Evolutionary conservation across 2,888 invertebrate genomes (phyloP).

Genomic region (Hirtodrosophila histrioides): DNA sequence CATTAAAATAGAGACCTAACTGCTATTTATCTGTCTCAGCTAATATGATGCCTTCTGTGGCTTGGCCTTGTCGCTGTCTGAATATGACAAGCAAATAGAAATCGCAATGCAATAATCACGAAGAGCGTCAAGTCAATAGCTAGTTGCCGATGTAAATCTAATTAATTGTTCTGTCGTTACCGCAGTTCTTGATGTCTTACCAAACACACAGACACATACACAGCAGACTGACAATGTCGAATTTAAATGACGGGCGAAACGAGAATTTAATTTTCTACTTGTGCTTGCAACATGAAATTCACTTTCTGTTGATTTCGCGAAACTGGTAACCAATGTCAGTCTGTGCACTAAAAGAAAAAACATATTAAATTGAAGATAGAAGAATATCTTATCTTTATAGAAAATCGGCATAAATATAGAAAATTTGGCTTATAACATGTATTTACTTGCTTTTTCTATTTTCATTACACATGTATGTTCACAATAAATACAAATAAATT

Average conservation of each 20-base stretch:
- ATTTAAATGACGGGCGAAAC: slow-evolving; percentile 82
- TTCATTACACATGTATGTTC: too few species aligned
- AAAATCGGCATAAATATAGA: too few species aligned
- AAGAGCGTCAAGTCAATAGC: slow-evolving; percentile 31
- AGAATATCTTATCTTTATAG: too few species aligned
- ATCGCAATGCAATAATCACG: slow-evolving; percentile 36
- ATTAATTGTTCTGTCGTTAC: slow-evolving; percentile 77
- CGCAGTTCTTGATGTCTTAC: slow-evolving; percentile 61
- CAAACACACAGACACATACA: slow-evolving; percentile 22
- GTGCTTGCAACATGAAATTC: slow-evolving; percentile 44
- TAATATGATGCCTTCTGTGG: slow-evolving; percentile 33
- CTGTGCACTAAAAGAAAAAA: slow-evolving; percentile 25
- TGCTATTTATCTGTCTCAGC: slow-evolving; percentile 54
- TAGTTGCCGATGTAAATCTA: slow-evolving; percentile 67
- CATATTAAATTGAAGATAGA: neutral
- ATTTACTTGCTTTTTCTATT: too few species aligned
- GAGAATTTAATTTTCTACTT: slow-evolving; percentile 82
- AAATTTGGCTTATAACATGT: too few species aligned
- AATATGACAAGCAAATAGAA: slow-evolving; percentile 43
- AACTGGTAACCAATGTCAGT: slow-evolving; percentile 53
- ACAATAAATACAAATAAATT: too few species aligned
- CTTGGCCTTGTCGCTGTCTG: slow-evolving; percentile 52
- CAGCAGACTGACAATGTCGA: slow-evolving; percentile 69
- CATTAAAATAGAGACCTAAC: neutral
- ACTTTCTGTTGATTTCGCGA: slow-evolving; percentile 41